Conservation (phyloP, 92 coral and sea anemone genomes). For the Phenganax marumi region DNA sequence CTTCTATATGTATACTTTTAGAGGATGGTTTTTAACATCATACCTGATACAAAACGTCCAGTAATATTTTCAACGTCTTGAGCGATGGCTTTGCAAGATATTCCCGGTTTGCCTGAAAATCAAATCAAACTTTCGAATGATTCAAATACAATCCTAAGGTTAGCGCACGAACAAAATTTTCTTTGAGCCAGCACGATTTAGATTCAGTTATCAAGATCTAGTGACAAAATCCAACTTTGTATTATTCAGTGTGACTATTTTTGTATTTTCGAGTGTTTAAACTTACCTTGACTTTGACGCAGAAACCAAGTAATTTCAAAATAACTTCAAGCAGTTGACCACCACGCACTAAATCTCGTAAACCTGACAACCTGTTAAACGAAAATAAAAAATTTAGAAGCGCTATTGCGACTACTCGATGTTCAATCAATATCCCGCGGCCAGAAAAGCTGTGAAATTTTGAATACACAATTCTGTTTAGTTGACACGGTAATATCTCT, state of each 20-base stretch:
- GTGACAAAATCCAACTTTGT: no score
- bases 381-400: background rate
- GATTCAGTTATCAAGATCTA: no score
- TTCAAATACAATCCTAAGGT: background rate
- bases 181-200: no score
- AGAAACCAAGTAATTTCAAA: slow-evolving; percentile 83
- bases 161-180: no score
- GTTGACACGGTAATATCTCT: no score
- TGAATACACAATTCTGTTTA: no score
- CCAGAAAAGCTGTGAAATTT: background rate
- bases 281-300: slow-evolving; percentile 89
- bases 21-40: background rate
- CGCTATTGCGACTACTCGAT: background rate
- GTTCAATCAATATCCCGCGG: background rate
- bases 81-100: slow-evolving; percentile 85
- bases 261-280: background rate
- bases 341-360: slow-evolving; percentile 86
- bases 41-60: slow-evolving; percentile 92
- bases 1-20: background rate
- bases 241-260: no score
- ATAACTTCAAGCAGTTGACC: slow-evolving; percentile 84
- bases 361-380: slow-evolving; percentile 64
- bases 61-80: slow-evolving; percentile 82
- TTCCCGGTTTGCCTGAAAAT: slow-evolving; percentile 78
- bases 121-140: background rate